Base-by-base conservation (phyloP, 64 coral and sea anemone species). In the Stylophora pistillata region DNA sequence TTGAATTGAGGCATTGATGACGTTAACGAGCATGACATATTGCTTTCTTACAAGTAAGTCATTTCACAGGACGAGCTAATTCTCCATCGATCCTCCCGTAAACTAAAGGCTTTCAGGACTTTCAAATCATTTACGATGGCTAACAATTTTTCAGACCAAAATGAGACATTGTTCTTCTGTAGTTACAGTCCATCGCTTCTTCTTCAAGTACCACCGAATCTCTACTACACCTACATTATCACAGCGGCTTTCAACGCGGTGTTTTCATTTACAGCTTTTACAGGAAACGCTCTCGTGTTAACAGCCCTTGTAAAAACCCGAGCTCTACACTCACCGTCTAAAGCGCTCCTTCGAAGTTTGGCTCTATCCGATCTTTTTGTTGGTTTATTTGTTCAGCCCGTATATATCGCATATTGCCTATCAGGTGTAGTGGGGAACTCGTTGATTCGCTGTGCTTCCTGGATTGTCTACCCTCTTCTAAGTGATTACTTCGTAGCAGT, bases 181-280 rank as follows among this genome's bases (percentile, higher is more conserved):
- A 10, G 9, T n/a, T 70, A 84, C 80, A 61, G 69, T 69, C 62
- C 80, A 69, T 68, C 17, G 15, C 29, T 84, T 84, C 33, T 68
- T 4, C 80, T 84, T 53, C 80, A 54, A 68, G 62, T 84, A 17
- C 80, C 80, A 9, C 15, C 66, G 21, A 69, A 37, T 54, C 80
- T 84, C 13, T 84, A 84, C 61, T 84, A 84, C 62, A 84, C 80
- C 7, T 84, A 84, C 37, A 69, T 84, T 21, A 61, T 84, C 15
- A 68, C 80, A n/a, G 62, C 21, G 10, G 58, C 30, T 10, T 84
- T 84, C 32, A 84, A 84, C 10, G 80, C 37, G 27, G 33, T 84
- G 10, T 70, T 84, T 41, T 37, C 80, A 27, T 3, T 70, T 13
- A 84, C 80, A 70, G 60, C 80, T 53, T 53, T 70, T 68, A 13